phyloP scores from a whole-genome alignment of 2,888 invertebrate genomes.

The Ochropleura leucogaster region DNA sequence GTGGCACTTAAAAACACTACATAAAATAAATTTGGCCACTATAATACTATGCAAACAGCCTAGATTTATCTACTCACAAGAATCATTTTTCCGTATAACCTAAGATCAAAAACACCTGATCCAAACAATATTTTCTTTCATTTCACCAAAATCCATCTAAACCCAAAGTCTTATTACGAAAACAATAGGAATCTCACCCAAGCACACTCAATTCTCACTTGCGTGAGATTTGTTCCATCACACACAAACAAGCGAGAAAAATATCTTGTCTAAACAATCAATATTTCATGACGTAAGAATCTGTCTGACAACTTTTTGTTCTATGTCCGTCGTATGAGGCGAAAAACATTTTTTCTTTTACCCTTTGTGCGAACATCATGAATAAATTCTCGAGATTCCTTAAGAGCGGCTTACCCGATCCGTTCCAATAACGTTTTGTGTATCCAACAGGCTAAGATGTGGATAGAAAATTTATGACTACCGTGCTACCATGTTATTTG shows the following conservation, averaged over 20 bases:
- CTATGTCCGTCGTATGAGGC: conserved; percentile 53
- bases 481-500: conserved; percentile 23
- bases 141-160: conserved; percentile 20
- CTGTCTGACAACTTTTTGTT: conserved; percentile 56
- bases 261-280: conserved; percentile 59
- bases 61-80: background rate
- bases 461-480: conserved; percentile 58
- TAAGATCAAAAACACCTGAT: conserved; percentile 34
- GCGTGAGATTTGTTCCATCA: background rate
- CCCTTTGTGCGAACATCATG: conserved; percentile 74
- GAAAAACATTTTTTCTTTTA: conserved; percentile 60
- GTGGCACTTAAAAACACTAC: background rate
- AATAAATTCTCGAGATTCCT: conserved; percentile 74
- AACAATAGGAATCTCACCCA: conserved; percentile 21
- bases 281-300: conserved; percentile 59
- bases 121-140: conserved; percentile 26
- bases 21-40: background rate
- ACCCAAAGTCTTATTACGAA: conserved; percentile 15
- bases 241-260: conserved; percentile 30
- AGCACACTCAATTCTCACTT: conserved; percentile 6
- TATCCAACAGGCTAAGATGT: conserved; percentile 61
- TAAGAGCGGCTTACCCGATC: conserved; percentile 70
- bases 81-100: conserved; percentile 20
- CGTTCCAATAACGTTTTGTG: conserved; percentile 72
- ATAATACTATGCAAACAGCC: background rate